phyloP scores from a whole-genome alignment of 2,113 vertebrate genomes.

The Hiodon tergisus region DNA sequence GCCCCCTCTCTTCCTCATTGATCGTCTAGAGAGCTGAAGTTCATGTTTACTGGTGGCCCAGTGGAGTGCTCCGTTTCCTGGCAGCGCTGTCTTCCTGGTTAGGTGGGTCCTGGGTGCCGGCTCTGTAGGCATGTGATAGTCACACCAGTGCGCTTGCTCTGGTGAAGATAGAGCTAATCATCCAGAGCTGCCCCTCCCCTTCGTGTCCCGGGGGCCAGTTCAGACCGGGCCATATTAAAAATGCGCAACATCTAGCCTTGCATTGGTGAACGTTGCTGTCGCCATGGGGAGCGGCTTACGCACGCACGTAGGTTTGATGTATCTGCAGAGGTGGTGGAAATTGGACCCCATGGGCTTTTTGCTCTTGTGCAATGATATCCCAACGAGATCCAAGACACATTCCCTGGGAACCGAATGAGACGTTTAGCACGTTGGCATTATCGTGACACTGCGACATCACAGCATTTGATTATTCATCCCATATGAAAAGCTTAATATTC shows the following conservation, averaged over 20 bases:
- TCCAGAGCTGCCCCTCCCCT: not conserved
- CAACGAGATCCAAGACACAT: too few species aligned
- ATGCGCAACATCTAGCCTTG: not conserved
- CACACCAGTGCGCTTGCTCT: conserved; percentile 31
- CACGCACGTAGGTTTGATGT: not conserved
- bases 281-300: conserved; percentile 1
- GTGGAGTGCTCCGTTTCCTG: not conserved
- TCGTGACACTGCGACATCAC: not conserved
- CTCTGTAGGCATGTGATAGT: conserved; percentile 54
- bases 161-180: conserved; percentile 48
- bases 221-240: conserved; percentile 8
- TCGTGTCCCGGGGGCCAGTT: not conserved
- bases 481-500: not conserved
- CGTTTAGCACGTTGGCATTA: too few species aligned
- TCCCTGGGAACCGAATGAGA: too few species aligned
- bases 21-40: not conserved
- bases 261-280: not conserved
- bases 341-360: too few species aligned
- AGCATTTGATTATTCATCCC: not conserved
- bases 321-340: too few species aligned
- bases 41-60: not conserved
- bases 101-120: conserved; percentile 43
- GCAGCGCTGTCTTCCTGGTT: not conserved
- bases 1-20: not conserved
- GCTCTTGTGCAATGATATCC: too few species aligned